Conservation (phyloP, 2,797 vertebrate genomes). For the Valencia hispanica region DNA sequence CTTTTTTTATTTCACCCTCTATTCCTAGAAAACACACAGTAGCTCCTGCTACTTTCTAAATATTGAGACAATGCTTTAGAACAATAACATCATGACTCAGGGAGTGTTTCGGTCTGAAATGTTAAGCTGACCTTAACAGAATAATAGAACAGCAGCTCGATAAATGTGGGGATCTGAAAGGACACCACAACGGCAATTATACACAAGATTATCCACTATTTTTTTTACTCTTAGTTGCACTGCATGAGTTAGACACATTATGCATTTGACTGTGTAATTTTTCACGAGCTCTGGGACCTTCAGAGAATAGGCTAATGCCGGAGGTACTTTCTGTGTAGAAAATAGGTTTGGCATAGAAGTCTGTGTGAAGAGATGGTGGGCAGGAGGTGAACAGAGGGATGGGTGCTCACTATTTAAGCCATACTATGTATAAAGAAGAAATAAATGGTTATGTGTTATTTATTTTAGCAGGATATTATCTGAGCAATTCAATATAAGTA, state of each 20-base stretch:
- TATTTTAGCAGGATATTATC: not conserved
- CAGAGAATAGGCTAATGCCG: not conserved
- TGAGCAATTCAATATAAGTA: not conserved
- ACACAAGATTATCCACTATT: not conserved
- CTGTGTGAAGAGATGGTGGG: not conserved
- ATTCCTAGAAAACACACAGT: not conserved
- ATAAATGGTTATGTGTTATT: not conserved
- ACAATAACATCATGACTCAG: not conserved
- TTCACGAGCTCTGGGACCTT: not conserved
- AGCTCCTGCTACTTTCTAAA: not conserved
- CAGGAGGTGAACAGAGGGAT: not conserved
- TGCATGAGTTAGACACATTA: not conserved
- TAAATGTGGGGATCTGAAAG: not conserved
- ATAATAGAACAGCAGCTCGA: not conserved
- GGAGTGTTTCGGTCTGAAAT: not conserved
- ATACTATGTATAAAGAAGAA: not conserved
- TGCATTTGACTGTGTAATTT: not conserved
- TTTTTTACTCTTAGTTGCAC: not conserved
- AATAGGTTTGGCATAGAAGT: not conserved
- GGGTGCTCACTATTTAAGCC: not conserved
- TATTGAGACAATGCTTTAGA: constrained; percentile 1
- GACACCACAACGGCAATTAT: not conserved
- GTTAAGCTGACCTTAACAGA: not conserved
- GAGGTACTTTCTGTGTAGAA: not conserved
- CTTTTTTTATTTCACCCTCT: not conserved